Evolutionary conservation across 2,888 invertebrate genomes (phyloP).

Genomic region (Lasioglossum figueresi): DNA sequence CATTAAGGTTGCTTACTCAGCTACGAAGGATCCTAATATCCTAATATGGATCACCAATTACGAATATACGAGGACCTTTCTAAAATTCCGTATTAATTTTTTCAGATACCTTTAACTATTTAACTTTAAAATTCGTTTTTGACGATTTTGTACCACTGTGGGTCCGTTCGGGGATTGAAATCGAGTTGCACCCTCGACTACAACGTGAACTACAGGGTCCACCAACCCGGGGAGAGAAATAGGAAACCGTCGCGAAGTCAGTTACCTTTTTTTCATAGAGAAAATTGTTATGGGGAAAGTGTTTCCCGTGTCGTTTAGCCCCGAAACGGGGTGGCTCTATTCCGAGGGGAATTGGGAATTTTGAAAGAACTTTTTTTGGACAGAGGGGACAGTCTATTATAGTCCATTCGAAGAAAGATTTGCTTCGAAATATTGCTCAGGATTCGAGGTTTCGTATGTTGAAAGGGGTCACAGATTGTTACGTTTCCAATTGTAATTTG

Average conservation of each 20-base stretch:
- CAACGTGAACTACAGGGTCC: constrained; percentile 50
- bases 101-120: background rate
- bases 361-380: background rate
- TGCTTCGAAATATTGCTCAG: background rate
- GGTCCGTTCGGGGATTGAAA: constrained; percentile 37
- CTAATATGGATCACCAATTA: no score
- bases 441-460: background rate
- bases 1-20: background rate
- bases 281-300: constrained; percentile 34
- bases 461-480: background rate
- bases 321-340: constrained; percentile 18
- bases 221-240: background rate
- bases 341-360: background rate
- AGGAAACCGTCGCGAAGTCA: constrained; percentile 21
- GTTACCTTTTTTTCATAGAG: background rate
- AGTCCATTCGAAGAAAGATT: background rate
- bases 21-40: background rate
- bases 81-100: background rate
- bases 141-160: background rate
- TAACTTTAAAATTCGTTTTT: no score
- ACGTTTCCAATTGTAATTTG: background rate
- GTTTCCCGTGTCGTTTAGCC: constrained; percentile 31
- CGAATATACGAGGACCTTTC: background rate
- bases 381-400: constrained; percentile 2
- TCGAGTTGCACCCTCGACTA: constrained; percentile 34